Conservation (phyloP, 1,140 invertebrate species). For the Arion vulgaris region DNA sequence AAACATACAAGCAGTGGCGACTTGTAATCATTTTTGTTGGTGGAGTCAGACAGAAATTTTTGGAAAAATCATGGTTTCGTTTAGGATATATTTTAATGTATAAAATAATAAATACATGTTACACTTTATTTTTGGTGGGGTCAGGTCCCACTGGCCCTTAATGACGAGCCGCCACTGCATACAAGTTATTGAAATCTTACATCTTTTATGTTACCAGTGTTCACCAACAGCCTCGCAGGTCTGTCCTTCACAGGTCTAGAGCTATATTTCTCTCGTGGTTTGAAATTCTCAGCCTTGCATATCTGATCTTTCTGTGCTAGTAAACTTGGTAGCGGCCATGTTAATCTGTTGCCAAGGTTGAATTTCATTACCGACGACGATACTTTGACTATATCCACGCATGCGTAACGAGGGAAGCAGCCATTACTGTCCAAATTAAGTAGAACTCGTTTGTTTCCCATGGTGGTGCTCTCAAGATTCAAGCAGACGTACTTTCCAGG, state of each 20-base stretch:
- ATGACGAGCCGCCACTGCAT: too few relatives aligned
- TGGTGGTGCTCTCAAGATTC: neutral
- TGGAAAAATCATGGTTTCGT: too few relatives aligned
- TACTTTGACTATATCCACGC: slow-evolving; percentile 53
- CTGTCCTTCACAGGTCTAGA: neutral
- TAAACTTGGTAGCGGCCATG: slow-evolving; percentile 48
- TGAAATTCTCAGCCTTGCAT: slow-evolving; percentile 41
- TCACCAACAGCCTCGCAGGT: slow-evolving; percentile 34
- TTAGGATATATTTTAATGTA: too few relatives aligned
- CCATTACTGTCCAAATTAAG: slow-evolving; percentile 54
- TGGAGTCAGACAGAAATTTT: too few relatives aligned
- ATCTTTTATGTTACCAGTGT: slow-evolving; percentile 25
- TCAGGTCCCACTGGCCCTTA: too few relatives aligned
- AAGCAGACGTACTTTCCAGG: slow-evolving; percentile 40
- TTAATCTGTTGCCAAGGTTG: slow-evolving; percentile 50
- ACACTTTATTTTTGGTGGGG: too few relatives aligned
- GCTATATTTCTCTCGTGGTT: neutral
- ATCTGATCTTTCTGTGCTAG: slow-evolving; percentile 27
- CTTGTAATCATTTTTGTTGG: too few relatives aligned
- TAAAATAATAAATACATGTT: too few relatives aligned
- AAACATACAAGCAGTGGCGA: too few relatives aligned
- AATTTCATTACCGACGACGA: slow-evolving; percentile 54
- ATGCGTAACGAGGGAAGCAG: slow-evolving; percentile 58
- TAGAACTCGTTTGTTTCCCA: slow-evolving; percentile 47
- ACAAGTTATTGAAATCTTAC: neutral